Evolutionary conservation across 1,140 invertebrate species (phyloP), one percentile per base, ranked within the genome.

Genomic region (Microplitis mediator): DNA sequence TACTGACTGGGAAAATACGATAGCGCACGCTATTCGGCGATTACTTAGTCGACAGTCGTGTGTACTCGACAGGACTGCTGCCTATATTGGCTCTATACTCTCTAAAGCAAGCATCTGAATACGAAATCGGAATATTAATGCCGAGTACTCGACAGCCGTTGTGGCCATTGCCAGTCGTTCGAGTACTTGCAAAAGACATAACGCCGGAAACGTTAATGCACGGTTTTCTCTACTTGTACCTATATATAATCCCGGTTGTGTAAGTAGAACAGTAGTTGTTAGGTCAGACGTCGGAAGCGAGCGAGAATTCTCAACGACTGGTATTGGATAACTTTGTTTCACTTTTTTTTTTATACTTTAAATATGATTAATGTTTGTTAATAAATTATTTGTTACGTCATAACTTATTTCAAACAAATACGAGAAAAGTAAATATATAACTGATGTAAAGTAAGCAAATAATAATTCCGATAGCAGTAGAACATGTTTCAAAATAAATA

Each of bases 111-210:
- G 73, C 78, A 76, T 77, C 72, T 74, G 79, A 81, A 82, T 81
- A 81, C 74, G 69, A 77, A 81, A 82, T 82, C 75, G 76, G 79
- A 75, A 79, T 79, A 80, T 80, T 82, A 83, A 83, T 79, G 77
- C 61, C 56, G 56, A 45, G 32, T 61, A 60, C 63, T 68, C 65
- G 61, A 69, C 62, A 35, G 8, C 9, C 14, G 51, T 69, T 34
- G 9, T 23, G 39, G 35, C 52, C 35, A 62, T 64, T 54, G n/a
- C 69, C 34, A 71, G 51, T 54, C 51, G 23, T 23, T 13, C 51
- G 52, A 32, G 61, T 70, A 64, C 39, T 64, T 23, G 62, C 52
- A 50, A 50, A 64, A 45, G 62, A 64, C 35, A 35, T 31, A 61
- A 70, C 16, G 58, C 62, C 58, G 56, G 69, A 70, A 70, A 51